These are phyloP conservation scores for Notodonta ziczac DNA, from an alignment of 2,888 invertebrate species.

Conservation along the genomic window DNA sequence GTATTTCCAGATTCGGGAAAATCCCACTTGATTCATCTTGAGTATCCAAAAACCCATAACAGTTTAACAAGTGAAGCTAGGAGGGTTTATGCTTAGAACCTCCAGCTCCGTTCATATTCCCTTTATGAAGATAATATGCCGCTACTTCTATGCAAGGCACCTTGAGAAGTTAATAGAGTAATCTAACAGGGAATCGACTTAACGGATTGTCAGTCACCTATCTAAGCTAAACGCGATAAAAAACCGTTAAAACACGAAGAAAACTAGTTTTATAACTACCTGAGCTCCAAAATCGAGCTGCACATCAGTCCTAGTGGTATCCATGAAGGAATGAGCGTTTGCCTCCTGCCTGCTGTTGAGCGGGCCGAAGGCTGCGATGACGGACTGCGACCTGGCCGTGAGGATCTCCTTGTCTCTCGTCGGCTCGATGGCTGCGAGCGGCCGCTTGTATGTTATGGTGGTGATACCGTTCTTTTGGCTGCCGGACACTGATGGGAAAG, in stretches of 20 bases:
- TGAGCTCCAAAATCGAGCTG: slow-evolving; percentile 90
- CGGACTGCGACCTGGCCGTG: slow-evolving; percentile 88
- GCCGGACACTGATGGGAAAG: slow-evolving; percentile 86
- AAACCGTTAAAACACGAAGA: no score
- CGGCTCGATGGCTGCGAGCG: slow-evolving; percentile 90
- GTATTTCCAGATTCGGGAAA: no score
- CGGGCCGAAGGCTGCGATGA: slow-evolving; percentile 95
- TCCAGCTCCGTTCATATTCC: no score
- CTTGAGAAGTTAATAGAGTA: no score
- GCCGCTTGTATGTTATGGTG: slow-evolving; percentile 91
- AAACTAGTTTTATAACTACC: slow-evolving; percentile 54
- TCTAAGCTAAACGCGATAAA: neutral
- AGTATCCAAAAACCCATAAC: no score
- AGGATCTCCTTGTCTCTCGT: slow-evolving; percentile 89
- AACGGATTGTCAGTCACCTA: no score
- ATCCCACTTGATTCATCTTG: no score
- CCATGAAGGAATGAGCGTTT: slow-evolving; percentile 91
- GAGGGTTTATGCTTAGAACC: no score
- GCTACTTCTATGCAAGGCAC: no score
- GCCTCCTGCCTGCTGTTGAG: slow-evolving; percentile 92
- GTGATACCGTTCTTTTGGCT: slow-evolving; percentile 92
- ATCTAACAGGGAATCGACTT: no score
- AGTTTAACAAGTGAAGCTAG: no score
- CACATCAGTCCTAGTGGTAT: slow-evolving; percentile 89
- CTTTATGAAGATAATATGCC: no score